Percentiles rank a stretch among this genome's conserved stretches.
Evolutionary conservation across 2,113 vertebrate genomes (phyloP).

Genomic region (Willisornis vidua): DNA sequence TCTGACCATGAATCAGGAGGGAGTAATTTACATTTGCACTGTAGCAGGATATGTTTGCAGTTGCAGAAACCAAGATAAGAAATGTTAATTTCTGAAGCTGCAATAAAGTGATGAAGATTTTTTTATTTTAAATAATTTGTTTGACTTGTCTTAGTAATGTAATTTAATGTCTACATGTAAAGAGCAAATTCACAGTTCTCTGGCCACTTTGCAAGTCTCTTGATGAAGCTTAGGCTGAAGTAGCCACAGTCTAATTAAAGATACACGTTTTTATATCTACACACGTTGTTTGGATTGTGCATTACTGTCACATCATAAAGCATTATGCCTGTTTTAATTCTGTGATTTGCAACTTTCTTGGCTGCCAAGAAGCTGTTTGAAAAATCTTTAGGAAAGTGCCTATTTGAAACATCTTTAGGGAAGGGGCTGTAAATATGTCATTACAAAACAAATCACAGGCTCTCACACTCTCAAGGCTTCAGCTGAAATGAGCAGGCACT

Average conservation of each 20-base stretch:
- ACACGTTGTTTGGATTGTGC: background rate
- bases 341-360: background rate
- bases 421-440: background rate
- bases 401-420: background rate
- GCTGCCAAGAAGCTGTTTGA: background rate
- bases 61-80: background rate
- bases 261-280: background rate
- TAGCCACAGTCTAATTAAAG: background rate
- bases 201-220: background rate
- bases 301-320: background rate
- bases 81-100: background rate
- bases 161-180: background rate
- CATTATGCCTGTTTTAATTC: background rate
- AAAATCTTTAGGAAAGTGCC: background rate
- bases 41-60: background rate
- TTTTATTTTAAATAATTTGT: background rate
- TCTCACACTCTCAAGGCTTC: background rate
- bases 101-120: background rate
- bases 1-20: background rate
- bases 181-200: background rate
- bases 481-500: background rate
- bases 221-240: background rate
- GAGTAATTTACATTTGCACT: background rate
- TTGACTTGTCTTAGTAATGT: background rate
- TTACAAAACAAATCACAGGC: conserved; percentile 17